Conservation (phyloP, 2,113 vertebrate species). For the Benitochromis conjunctus region DNA sequence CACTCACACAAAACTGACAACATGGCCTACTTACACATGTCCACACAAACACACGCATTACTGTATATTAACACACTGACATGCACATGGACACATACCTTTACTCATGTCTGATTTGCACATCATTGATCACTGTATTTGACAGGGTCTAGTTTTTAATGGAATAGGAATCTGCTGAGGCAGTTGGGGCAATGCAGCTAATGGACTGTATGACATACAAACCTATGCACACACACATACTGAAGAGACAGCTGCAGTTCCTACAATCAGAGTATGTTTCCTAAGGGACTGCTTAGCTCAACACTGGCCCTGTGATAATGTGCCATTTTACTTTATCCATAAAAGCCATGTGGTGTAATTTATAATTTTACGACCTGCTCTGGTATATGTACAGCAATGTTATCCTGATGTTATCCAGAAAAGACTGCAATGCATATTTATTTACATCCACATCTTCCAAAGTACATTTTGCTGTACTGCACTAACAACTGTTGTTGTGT, state of each 20-base stretch:
- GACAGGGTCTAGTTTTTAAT: conserved; percentile 45
- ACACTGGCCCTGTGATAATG: conserved; percentile 45
- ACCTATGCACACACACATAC: not conserved
- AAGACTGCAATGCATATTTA: not conserved
- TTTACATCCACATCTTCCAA: not conserved
- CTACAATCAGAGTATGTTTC: conserved; percentile 27
- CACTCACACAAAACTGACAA: not conserved
- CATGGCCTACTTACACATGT: not conserved
- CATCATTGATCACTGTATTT: conserved; percentile 38
- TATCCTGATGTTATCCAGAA: conserved; percentile 14
- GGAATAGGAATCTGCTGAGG: conserved; percentile 38
- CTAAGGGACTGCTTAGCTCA: conserved; percentile 50
- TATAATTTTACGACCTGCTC: conserved; percentile 20
- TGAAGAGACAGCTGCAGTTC: conserved; percentile 34
- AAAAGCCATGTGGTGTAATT: conserved; percentile 41
- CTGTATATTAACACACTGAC: not conserved
- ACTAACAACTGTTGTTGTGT: not conserved
- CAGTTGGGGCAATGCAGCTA: conserved; percentile 1
- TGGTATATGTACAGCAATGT: not conserved
- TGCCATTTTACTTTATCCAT: conserved; percentile 55
- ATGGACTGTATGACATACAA: conserved; percentile 25
- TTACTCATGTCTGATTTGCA: not conserved
- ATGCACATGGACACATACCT: not conserved
- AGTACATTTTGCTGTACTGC: not conserved
- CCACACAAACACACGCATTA: not conserved